Evolutionary conservation across 1,140 invertebrate genomes (phyloP).

Genomic region (Drosophila trapezifrons): DNA sequence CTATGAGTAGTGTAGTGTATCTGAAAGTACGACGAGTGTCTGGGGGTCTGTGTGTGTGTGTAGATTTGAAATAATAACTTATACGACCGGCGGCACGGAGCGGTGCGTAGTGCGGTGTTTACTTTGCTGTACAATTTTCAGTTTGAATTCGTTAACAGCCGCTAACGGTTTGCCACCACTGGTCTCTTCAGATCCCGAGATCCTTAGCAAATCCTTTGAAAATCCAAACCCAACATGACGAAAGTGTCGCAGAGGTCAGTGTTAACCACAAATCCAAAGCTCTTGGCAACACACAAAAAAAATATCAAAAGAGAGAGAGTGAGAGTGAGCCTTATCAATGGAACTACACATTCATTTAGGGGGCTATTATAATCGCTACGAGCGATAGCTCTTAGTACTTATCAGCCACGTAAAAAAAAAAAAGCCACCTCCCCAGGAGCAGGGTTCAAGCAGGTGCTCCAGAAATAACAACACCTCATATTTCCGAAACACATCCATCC

Average conservation of each 20-base stretch:
- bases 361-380: neutral
- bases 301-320: neutral
- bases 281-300: conserved; percentile 23
- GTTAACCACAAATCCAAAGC: neutral
- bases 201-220: conserved; percentile 14
- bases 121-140: conserved; percentile 64
- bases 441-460: conserved; percentile 26
- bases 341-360: neutral
- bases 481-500: neutral
- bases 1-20: conserved; percentile 37
- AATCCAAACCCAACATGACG: conserved; percentile 9
- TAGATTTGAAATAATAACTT: conserved; percentile 76
- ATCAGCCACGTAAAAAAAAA: neutral
- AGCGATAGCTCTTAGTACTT: neutral
- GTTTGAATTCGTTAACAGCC: conserved; percentile 76
- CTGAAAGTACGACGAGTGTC: conserved; percentile 24
- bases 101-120: conserved; percentile 68
- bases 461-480: conserved; percentile 1
- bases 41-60: conserved; percentile 29
- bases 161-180: conserved; percentile 70
- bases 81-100: conserved; percentile 66
- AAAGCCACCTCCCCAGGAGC: conserved; percentile 16
- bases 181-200: conserved; percentile 12
- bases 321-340: conserved; percentile 22
- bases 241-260: conserved; percentile 45